phyloP scores from a whole-genome alignment of 1,140 invertebrate genomes.

The Popillia japonica region DNA sequence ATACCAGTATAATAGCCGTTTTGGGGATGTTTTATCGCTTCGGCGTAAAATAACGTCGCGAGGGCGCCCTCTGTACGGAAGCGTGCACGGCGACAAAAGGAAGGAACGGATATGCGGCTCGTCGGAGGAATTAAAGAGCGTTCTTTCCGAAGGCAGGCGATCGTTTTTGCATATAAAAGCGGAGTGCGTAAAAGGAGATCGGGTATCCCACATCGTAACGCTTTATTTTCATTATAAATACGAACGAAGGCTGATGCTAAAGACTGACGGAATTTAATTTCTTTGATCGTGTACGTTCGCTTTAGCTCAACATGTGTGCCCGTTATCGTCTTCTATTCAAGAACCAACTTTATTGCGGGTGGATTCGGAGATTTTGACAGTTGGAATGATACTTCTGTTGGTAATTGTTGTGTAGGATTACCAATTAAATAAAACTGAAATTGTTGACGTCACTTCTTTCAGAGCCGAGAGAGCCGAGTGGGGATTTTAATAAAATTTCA shows the following conservation, averaged over 20 bases:
- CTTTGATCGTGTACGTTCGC: not conserved
- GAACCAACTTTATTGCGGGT: not conserved
- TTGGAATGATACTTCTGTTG: too few relatives aligned
- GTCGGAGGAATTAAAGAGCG: conserved; percentile 1
- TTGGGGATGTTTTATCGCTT: conserved; percentile 23
- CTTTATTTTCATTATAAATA: conserved; percentile 26
- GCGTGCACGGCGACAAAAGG: not conserved
- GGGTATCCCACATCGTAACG: conserved; percentile 27
- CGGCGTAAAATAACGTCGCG: not conserved
- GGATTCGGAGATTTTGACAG: not conserved
- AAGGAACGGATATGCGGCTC: not conserved
- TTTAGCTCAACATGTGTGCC: not conserved
- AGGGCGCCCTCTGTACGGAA: not conserved
- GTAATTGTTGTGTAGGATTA: too few relatives aligned
- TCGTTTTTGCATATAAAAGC: conserved; percentile 9
- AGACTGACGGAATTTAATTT: conserved; percentile 3
- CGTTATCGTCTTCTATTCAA: not conserved
- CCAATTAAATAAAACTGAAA: too few relatives aligned
- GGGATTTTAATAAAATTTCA: too few relatives aligned
- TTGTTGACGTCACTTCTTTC: too few relatives aligned
- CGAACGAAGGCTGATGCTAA: not conserved
- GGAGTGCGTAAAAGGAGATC: not conserved
- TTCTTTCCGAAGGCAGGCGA: not conserved
- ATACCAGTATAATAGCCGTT: conserved; percentile 32
- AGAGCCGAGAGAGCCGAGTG: too few relatives aligned